Evolutionary conservation across 2,113 vertebrate genomes (phyloP).

Genomic region (Brachypodius melanocephalos): DNA sequence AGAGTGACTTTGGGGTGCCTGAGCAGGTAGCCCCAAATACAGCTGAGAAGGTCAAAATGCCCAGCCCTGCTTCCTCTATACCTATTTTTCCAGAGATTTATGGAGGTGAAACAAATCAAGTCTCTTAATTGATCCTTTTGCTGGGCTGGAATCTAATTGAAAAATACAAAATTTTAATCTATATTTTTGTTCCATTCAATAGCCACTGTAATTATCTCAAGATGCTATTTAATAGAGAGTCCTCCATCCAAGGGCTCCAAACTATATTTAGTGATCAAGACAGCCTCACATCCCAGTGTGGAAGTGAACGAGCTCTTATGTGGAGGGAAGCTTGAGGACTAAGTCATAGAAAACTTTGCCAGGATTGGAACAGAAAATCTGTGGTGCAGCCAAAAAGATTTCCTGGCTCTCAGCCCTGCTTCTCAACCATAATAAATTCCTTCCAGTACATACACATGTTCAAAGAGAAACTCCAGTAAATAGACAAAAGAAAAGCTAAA

Average conservation of each 20-base stretch:
- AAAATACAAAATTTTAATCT: background rate
- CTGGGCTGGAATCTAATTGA: background rate
- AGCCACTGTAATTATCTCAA: background rate
- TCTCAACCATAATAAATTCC: background rate
- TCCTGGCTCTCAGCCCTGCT: background rate
- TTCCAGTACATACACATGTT: background rate
- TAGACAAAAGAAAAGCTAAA: background rate
- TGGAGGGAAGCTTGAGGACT: background rate
- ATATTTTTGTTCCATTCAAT: background rate
- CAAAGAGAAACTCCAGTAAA: background rate
- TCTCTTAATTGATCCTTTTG: background rate
- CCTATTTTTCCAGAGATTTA: background rate
- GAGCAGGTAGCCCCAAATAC: background rate
- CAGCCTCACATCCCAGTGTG: background rate
- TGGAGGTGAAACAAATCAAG: background rate
- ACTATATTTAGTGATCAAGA: background rate
- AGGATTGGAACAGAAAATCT: background rate
- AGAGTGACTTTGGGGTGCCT: rapidly evolving
- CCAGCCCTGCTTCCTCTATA: background rate
- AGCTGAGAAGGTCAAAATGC: background rate
- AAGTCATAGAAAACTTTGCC: background rate
- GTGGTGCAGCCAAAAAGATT: background rate
- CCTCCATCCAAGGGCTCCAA: background rate
- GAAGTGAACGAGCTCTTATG: background rate
- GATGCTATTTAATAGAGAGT: background rate